Base-by-base conservation (phyloP, 2,888 invertebrate species). In the Raillietiella orientalis region DNA sequence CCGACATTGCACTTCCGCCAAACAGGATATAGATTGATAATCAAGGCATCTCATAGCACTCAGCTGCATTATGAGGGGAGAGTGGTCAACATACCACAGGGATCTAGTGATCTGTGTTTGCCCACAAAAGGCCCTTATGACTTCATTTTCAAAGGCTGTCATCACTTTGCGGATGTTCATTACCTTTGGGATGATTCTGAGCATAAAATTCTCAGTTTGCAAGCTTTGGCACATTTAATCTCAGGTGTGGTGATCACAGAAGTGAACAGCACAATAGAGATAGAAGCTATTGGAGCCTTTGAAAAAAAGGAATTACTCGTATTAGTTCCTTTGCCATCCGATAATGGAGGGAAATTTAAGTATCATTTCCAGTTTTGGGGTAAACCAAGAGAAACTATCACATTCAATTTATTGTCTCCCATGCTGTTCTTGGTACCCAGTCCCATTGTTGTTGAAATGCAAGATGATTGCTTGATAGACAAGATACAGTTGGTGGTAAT, bases 81-180 rank as follows among this genome's bases (percentile, higher is more conserved):
- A 9, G 41, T 43, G 16, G 41, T 47, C 29, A 36, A 41, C 4
- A 44, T 71, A 24, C 48, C 52, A 1, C 56, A 58, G 24, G 75
- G 75, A 2, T 52, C 55, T 11, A 65, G 65, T 29, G 52, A 56
- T 20, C 59, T 66, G 37, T 87, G 87, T 43, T 56, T 84, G 22
- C 55, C 62, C 3, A 52, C 55, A 34, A 53, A 64, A 1, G 69
- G 63, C 2, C 44, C 44, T 23, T 75, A 74, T 42, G 49, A 53
- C 27, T 61, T 79, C 26, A 52, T 53, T 4, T 62, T 79, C 4
- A 58, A 58, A 32, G 66, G 77, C 24, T 87, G 87, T 40, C 84
- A 84, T 45, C 52, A 57, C 31, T 77, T 72, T 45, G 51, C 53
- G 16, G 48, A 49, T 25, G 38, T 49, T 2, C 38, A 41, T 3